Evolutionary conservation across 2,113 vertebrate genomes (phyloP).

Genomic region (Guaruba guarouba): DNA sequence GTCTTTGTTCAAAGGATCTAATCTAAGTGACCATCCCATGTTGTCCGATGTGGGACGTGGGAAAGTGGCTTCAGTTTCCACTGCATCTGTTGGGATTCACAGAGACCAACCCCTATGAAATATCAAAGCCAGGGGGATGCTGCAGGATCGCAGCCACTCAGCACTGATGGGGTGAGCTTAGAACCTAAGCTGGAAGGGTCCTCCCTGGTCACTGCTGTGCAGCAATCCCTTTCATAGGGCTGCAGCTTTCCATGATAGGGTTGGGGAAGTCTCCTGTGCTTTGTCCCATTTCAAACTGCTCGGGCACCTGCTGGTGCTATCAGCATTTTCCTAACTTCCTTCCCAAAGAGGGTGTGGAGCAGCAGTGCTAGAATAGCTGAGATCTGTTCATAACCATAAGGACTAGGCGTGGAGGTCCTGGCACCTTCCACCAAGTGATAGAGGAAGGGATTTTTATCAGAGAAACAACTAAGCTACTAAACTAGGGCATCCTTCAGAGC

Average conservation of each 20-base stretch:
- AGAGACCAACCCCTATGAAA: not conserved
- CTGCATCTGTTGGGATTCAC: slow-evolving; percentile 20
- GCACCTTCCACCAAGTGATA: not conserved
- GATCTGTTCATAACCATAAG: not conserved
- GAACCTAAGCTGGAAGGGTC: not conserved
- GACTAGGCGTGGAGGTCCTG: not conserved
- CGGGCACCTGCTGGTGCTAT: not conserved
- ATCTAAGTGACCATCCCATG: not conserved
- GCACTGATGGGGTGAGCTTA: accelerated
- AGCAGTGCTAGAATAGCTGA: not conserved
- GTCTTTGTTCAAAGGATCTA: not conserved
- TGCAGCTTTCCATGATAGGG: accelerated
- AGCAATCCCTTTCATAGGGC: not conserved
- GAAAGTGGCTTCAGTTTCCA: slow-evolving; percentile 11
- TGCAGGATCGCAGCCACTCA: not conserved
- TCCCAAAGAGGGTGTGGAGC: accelerated
- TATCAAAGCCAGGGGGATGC: not conserved
- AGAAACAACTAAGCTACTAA: not conserved
- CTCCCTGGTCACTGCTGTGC: not conserved
- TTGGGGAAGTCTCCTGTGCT: not conserved
- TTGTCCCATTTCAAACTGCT: not conserved
- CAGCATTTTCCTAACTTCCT: not conserved
- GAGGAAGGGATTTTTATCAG: not conserved
- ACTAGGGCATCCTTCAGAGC: not conserved
- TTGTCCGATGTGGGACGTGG: not conserved